Conservation (phyloP, 2,113 vertebrate species). For the Corapipo altera region DNA sequence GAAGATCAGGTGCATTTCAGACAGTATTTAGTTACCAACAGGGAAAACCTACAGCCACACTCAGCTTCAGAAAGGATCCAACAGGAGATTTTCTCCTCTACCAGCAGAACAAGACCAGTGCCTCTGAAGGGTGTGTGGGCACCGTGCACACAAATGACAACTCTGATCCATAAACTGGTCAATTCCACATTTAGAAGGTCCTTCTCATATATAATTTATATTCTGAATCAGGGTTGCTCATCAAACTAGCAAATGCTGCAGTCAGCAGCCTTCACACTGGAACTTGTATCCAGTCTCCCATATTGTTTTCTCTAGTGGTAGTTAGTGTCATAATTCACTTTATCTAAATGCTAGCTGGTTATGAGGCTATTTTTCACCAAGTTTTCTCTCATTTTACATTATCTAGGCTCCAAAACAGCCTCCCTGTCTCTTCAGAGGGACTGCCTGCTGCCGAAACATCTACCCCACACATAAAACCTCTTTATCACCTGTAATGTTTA, state of each 20-base stretch:
- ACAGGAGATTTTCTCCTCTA: not conserved
- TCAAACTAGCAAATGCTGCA: not conserved
- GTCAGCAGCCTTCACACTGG: not conserved
- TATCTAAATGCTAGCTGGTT: not conserved
- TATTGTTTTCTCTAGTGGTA: not conserved
- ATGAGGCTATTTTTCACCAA: not conserved
- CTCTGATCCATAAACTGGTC: not conserved
- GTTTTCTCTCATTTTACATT: not conserved
- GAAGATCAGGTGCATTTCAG: not conserved
- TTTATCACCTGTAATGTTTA: not conserved
- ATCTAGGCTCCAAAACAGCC: not conserved
- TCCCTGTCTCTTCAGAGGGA: not conserved
- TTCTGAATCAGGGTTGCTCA: not conserved
- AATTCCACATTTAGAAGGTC: not conserved
- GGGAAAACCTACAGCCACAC: not conserved
- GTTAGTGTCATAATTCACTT: not conserved
- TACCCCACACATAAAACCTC: not conserved
- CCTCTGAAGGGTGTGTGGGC: not conserved
- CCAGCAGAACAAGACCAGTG: not conserved
- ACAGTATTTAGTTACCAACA: not conserved
- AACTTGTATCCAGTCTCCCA: not conserved
- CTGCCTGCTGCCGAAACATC: not conserved
- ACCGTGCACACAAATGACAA: rapidly evolving
- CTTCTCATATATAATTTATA: not conserved
- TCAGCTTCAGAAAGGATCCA: not conserved